Percentiles rank a stretch among this genome's conserved stretches.
Evolutionary conservation across 2,797 vertebrate genomes (phyloP).

Genomic region (Chaetophractus vellerosus): DNA sequence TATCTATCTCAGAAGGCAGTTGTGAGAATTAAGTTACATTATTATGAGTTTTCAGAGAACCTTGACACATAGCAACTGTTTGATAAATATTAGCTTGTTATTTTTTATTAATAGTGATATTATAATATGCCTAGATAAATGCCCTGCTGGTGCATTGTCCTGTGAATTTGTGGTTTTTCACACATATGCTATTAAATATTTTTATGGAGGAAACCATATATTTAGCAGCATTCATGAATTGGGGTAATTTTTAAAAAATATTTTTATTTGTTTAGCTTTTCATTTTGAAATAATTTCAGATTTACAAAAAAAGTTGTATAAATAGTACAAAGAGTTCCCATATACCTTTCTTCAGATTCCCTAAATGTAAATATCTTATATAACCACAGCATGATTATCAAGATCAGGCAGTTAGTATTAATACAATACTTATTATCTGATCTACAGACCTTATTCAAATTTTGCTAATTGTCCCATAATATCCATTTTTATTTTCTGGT

Average conservation of each 20-base stretch:
- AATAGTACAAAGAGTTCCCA: no score
- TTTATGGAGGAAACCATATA: conserved; percentile 12
- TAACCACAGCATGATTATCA: no score
- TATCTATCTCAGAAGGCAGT: neutral
- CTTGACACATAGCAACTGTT: neutral
- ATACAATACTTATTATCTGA: no score
- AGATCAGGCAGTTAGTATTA: no score
- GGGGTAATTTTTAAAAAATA: neutral
- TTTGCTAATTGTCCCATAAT: no score
- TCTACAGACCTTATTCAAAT: no score
- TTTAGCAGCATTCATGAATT: neutral
- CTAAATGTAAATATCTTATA: no score
- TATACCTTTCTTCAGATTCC: no score
- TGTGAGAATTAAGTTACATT: neutral
- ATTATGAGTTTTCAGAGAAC: neutral
- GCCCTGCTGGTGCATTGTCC: neutral
- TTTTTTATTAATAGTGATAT: conserved; percentile 18
- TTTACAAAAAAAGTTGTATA: no score
- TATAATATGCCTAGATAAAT: neutral
- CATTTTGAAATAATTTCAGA: no score
- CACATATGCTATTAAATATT: neutral
- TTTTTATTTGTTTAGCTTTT: no score
- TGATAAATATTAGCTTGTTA: neutral
- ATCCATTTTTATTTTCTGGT: no score
- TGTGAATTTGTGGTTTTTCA: neutral